phyloP scores from a whole-genome alignment of 2,797 vertebrate species.

The Cossypha caffra region DNA sequence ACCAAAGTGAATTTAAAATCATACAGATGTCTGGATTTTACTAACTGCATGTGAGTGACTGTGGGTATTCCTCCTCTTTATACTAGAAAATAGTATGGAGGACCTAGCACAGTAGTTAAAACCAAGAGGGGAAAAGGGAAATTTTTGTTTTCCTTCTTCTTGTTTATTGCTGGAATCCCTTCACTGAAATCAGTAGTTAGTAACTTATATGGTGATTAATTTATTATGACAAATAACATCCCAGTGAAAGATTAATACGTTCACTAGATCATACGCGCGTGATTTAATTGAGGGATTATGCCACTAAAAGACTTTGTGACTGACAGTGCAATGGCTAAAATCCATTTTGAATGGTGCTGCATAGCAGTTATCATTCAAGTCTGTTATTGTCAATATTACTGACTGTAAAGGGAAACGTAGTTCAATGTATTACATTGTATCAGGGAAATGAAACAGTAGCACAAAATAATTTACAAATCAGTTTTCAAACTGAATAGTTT shows the following conservation, averaged over 20 bases:
- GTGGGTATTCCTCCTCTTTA: background rate
- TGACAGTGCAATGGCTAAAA: background rate
- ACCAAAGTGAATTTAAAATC: background rate
- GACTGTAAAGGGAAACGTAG: background rate
- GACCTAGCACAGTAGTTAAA: background rate
- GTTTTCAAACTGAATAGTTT: background rate
- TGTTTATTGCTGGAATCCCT: background rate
- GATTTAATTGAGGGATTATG: background rate
- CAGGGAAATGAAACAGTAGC: background rate
- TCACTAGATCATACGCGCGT: background rate
- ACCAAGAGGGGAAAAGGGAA: background rate
- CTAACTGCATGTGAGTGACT: background rate
- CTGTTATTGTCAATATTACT: background rate
- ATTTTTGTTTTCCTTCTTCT: background rate
- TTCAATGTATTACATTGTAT: background rate
- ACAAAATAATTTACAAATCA: background rate
- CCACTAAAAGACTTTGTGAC: background rate
- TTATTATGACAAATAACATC: background rate
- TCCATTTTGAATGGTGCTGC: background rate
- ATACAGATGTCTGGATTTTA: background rate
- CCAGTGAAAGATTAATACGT: background rate
- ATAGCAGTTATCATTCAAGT: background rate
- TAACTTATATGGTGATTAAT: background rate
- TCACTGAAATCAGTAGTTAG: background rate
- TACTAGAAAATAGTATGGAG: background rate